A percentile compares a stretch with the other conserved stretches of the same genome.
Evolutionary conservation across 2,888 invertebrate species (phyloP).

Genomic region (Yponomeuta sedellus): DNA sequence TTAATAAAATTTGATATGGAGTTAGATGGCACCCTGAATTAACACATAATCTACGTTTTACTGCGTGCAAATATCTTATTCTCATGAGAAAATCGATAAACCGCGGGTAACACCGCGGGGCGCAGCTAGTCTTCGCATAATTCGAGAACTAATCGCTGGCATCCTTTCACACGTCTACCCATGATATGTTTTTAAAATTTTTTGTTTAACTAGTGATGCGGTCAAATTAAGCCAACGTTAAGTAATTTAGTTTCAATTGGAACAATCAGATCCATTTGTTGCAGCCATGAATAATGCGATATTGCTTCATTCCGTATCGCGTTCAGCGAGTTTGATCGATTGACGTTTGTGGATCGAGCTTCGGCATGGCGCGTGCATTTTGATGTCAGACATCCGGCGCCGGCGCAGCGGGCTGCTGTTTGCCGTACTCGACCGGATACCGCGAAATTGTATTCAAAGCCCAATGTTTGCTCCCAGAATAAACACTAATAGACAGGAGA

Average conservation of each 20-base stretch:
- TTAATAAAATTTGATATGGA: no score
- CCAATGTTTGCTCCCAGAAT: conserved; percentile 3
- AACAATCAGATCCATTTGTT: not conserved
- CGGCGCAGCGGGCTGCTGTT: conserved; percentile 25
- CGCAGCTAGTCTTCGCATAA: no score
- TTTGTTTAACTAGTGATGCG: not conserved
- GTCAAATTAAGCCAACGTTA: not conserved
- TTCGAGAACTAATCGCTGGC: not conserved
- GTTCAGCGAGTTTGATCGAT: conserved; percentile 48
- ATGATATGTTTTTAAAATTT: not conserved
- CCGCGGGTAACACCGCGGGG: no score
- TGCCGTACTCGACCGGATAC: conserved; percentile 31
- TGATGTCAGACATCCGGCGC: conserved; percentile 35
- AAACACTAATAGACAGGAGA: not conserved
- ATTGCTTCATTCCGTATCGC: conserved; percentile 29
- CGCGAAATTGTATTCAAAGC: conserved; percentile 29
- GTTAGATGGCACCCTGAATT: no score
- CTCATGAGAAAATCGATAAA: no score
- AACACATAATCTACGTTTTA: no score
- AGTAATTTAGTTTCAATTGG: not conserved
- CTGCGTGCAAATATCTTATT: no score
- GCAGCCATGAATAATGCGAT: not conserved
- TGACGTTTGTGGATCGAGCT: conserved; percentile 45
- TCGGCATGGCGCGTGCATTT: conserved; percentile 33
- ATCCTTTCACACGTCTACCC: not conserved